Evolutionary conservation across 2,888 invertebrate genomes (phyloP).

Genomic region (Sinopyrophorus schimmeli): DNA sequence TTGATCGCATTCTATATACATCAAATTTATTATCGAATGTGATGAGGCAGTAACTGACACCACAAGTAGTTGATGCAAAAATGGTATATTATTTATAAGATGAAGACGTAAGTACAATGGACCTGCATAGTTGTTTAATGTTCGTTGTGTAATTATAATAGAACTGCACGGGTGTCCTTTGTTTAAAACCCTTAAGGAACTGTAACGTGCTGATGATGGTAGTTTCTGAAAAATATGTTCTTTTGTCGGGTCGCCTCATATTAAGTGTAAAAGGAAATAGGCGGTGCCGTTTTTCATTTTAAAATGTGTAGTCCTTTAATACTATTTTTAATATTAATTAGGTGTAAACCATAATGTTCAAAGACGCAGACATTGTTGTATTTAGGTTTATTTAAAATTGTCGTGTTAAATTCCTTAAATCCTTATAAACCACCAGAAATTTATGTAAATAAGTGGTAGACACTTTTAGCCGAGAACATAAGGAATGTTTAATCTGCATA

Average conservation of each 20-base stretch:
- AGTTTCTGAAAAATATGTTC: neutral
- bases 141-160: conserved; percentile 40
- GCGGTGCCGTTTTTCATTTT: conserved; percentile 3
- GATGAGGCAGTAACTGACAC: no score
- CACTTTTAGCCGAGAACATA: conserved; percentile 1
- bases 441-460: conserved; percentile 8
- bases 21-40: no score
- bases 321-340: no score
- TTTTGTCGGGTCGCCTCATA: conserved; percentile 5
- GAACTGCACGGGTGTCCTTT: conserved; percentile 34
- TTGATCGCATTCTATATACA: no score
- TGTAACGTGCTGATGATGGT: conserved; percentile 14
- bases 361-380: no score
- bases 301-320: no score
- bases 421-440: no score
- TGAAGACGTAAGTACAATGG: conserved; percentile 41
- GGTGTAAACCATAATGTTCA: neutral
- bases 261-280: conserved; percentile 12
- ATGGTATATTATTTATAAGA: conserved; percentile 38
- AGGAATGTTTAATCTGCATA: conserved; percentile 18
- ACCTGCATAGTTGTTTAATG: conserved; percentile 43
- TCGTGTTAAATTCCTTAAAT: no score
- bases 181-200: conserved; percentile 11
- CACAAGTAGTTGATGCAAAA: no score
- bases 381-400: no score